Percentiles rank a stretch among this genome's conserved stretches.
Evolutionary conservation across 2,113 vertebrate species (phyloP).

Genomic region (Gallinago media): DNA sequence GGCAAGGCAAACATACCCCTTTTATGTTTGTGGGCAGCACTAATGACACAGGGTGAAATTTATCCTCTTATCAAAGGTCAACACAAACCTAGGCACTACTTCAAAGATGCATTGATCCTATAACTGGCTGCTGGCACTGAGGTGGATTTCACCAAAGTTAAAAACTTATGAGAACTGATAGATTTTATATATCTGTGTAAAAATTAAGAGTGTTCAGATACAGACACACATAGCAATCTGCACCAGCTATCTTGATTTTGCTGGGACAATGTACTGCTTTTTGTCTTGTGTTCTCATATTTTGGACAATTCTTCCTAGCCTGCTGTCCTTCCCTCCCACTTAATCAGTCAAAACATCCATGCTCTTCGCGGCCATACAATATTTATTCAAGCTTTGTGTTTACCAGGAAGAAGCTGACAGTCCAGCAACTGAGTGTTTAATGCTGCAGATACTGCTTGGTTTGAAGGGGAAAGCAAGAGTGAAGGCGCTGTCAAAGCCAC

Average conservation of each 20-base stretch:
- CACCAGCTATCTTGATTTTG: not conserved
- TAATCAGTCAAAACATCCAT: conserved; percentile 5
- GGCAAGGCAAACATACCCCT: conserved; percentile 53
- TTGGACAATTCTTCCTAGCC: not conserved
- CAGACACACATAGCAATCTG: not conserved
- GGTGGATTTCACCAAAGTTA: not conserved
- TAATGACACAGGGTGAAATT: conserved; percentile 61
- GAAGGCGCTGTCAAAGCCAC: not conserved
- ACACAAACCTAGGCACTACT: conserved; percentile 53
- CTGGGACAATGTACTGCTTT: not conserved
- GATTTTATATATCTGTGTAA: not conserved
- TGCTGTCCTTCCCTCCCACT: not conserved
- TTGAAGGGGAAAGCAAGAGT: not conserved
- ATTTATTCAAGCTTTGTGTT: conserved; percentile 18
- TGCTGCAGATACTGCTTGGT: not conserved
- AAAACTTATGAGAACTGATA: not conserved
- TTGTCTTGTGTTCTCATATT: not conserved
- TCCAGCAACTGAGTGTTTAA: not conserved
- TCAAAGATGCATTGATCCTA: conserved; percentile 65
- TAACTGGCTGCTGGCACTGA: not conserved
- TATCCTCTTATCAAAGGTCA: conserved; percentile 66
- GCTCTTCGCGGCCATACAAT: not conserved
- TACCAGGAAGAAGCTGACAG: not conserved
- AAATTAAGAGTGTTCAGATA: not conserved
- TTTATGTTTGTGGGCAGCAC: conserved; percentile 59